These are phyloP conservation scores for Drosophila biarmipes DNA, from an alignment of 1,140 invertebrate genomes.

Conservation along the genomic window DNA sequence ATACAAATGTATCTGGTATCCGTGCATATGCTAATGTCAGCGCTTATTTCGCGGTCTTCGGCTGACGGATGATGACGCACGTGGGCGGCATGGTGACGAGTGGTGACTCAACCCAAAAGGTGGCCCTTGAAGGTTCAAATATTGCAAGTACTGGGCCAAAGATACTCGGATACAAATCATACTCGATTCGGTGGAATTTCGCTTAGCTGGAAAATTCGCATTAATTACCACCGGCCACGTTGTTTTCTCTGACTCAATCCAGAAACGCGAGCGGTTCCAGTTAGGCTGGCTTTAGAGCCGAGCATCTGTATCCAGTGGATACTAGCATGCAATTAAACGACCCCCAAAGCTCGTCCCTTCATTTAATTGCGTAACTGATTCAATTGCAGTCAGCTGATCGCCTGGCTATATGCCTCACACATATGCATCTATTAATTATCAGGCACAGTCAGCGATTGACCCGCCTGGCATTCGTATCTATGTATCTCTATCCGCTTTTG, in stretches of 20 bases:
- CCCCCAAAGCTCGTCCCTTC: slow-evolving; percentile 15
- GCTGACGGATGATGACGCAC: slow-evolving; percentile 29
- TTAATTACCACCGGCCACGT: slow-evolving; percentile 20
- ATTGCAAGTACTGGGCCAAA: background rate
- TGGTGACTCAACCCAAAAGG: slow-evolving; percentile 26
- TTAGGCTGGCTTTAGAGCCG: slow-evolving; percentile 11
- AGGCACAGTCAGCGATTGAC: slow-evolving; percentile 2
- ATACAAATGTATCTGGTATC: slow-evolving; percentile 57
- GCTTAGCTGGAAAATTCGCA: slow-evolving; percentile 9
- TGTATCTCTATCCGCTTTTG: background rate
- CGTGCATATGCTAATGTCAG: slow-evolving; percentile 26
- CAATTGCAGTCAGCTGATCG: slow-evolving; percentile 37
- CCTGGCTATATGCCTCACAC: background rate
- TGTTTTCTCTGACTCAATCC: slow-evolving; percentile 18
- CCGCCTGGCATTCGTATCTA: background rate
- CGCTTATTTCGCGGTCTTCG: slow-evolving; percentile 22
- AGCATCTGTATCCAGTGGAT: slow-evolving; percentile 14
- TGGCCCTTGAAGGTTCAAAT: background rate
- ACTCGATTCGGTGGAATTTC: slow-evolving; percentile 20
- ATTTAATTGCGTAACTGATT: slow-evolving; percentile 44
- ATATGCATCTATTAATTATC: slow-evolving; percentile 44
- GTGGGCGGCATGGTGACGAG: background rate
- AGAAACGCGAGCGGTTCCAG: background rate
- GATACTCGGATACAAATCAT: background rate
- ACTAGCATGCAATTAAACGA: slow-evolving; percentile 27